A percentile compares a stretch with the other conserved stretches of the same genome.
These are phyloP conservation scores for Zhuqinia jingwanae DNA, from an alignment of 2,888 invertebrate species.

Conservation along the genomic window DNA sequence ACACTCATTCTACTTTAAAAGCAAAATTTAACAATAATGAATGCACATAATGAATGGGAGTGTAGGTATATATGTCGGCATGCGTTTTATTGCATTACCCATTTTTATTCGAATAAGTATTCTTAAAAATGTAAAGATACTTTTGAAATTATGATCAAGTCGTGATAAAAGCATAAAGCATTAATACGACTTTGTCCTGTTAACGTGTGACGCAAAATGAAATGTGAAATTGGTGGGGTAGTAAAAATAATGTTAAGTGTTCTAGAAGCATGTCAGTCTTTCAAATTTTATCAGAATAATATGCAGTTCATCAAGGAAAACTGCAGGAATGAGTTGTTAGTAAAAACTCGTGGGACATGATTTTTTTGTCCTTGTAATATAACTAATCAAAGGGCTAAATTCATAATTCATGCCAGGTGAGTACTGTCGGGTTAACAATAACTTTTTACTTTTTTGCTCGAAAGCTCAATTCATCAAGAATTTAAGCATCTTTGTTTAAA, in stretches of 20 bases:
- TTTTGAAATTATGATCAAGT: background rate
- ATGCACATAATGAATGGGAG: too few relatives aligned
- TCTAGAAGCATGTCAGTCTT: conserved; percentile 5
- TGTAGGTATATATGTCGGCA: background rate
- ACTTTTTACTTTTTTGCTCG: too few relatives aligned
- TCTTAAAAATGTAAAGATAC: background rate
- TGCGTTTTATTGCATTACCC: background rate
- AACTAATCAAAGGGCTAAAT: background rate
- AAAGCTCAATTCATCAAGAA: too few relatives aligned
- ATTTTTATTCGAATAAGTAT: background rate
- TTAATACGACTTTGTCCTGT: background rate
- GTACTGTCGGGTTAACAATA: too few relatives aligned
- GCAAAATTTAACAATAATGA: background rate
- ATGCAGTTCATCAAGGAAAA: background rate
- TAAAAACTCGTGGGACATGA: background rate
- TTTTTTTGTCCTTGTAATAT: background rate
- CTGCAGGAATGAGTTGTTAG: background rate
- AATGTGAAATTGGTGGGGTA: background rate
- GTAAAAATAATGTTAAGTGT: background rate
- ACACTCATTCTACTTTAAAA: background rate
- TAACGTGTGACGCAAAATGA: too few relatives aligned
- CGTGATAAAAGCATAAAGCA: conserved; percentile 5
- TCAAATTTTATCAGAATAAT: background rate
- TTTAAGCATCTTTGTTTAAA: too few relatives aligned
- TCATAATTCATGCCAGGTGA: too few relatives aligned